Conservation (phyloP, 92 coral and sea anemone species). For the Zoanthus gigantus region DNA sequence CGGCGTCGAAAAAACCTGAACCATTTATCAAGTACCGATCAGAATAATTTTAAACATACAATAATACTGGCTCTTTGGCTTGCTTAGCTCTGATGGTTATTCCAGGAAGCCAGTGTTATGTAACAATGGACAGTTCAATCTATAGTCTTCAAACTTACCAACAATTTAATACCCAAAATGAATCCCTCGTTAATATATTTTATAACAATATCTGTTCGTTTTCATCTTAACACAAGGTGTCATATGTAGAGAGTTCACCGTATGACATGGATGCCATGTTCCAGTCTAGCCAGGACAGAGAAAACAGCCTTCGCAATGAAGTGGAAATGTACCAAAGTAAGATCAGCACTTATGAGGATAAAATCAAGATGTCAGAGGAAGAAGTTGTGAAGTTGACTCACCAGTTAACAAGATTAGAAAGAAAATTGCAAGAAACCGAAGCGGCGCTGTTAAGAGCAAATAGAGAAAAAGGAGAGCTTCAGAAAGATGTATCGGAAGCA, state of each 20-base stretch:
- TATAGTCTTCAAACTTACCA: neutral
- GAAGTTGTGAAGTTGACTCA: constrained; percentile 70
- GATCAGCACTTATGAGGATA: constrained; percentile 62
- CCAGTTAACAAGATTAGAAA: constrained; percentile 66
- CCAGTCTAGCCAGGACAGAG: constrained; percentile 77
- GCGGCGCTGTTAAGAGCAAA: constrained; percentile 67
- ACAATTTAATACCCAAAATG: neutral
- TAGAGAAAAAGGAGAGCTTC: constrained; percentile 75
- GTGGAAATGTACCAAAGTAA: constrained; percentile 57
- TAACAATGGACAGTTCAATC: too few species aligned
- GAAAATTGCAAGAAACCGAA: constrained; percentile 72
- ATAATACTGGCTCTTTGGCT: too few species aligned
- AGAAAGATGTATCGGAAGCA: constrained; percentile 68
- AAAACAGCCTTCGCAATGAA: constrained; percentile 74
- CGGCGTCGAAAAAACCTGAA: too few species aligned
- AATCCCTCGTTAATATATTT: neutral
- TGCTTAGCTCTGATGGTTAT: too few species aligned
- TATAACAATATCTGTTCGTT: neutral
- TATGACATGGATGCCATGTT: constrained; percentile 77
- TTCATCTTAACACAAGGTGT: neutral
- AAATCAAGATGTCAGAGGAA: constrained; percentile 68
- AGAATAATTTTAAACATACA: too few species aligned
- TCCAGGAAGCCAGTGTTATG: too few species aligned
- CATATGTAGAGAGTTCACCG: constrained; percentile 73
- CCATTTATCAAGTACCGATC: too few species aligned